A percentile compares a stretch with the other conserved stretches of the same genome.
These are phyloP conservation scores for Orius laevigatus DNA, from an alignment of 1,140 invertebrate species.

Conservation along the genomic window DNA sequence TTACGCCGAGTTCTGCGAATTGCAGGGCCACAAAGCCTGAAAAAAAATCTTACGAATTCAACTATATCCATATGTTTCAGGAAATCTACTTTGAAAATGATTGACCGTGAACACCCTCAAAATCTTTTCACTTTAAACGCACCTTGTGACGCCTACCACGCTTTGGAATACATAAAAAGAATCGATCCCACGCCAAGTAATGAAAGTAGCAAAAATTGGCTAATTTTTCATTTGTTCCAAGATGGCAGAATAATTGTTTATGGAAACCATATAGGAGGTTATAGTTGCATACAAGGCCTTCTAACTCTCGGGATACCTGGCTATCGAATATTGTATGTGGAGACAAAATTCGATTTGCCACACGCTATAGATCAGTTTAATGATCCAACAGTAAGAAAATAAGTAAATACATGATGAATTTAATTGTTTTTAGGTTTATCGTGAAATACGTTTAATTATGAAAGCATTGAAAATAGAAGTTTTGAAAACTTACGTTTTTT, in stretches of 20 bases:
- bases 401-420: not conserved
- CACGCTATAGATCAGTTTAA: conserved; percentile 3
- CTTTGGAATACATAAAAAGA: conserved; percentile 27
- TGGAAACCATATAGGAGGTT: conserved; percentile 40
- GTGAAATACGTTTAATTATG: conserved; percentile 1
- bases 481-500: not conserved
- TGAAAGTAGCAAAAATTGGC: not conserved
- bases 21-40: not conserved
- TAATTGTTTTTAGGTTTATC: not conserved
- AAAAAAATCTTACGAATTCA: conserved; percentile 6
- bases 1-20: not conserved
- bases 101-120: conserved; percentile 24
- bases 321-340: conserved; percentile 34
- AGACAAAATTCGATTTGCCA: conserved; percentile 29
- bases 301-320: conserved; percentile 34
- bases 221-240: not conserved
- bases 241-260: conserved; percentile 35
- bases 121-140: conserved; percentile 42
- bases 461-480: not conserved
- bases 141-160: conserved; percentile 30
- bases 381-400: conserved; percentile 3
- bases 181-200: not conserved
- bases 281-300: conserved; percentile 37
- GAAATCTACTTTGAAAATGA: too few species aligned
- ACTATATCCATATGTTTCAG: too few species aligned